Percentiles rank a stretch among this genome's conserved stretches.
Conservation (phyloP, 2,113 vertebrate genomes). For the Macroglossus sobrinus region DNA sequence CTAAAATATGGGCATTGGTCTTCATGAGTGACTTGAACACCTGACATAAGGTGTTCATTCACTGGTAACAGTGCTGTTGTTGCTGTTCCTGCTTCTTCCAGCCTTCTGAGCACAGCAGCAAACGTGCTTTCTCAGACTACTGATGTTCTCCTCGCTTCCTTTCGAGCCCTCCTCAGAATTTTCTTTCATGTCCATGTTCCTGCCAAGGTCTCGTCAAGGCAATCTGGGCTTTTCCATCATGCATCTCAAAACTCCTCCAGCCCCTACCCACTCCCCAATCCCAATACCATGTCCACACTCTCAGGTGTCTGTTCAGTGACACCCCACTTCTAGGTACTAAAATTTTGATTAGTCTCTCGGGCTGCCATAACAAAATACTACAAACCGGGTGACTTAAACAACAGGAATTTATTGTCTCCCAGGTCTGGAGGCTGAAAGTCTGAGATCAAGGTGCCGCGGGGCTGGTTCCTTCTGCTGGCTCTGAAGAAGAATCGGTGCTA, state of each 20-base stretch:
- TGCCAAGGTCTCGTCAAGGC: background rate
- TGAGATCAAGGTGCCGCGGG: fast-evolving
- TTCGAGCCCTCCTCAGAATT: background rate
- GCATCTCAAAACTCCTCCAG: background rate
- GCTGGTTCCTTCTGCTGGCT: background rate
- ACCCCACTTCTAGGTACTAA: background rate
- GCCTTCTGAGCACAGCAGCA: fast-evolving
- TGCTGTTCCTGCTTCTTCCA: background rate
- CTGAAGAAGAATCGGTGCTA: fast-evolving
- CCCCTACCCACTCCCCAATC: fast-evolving
- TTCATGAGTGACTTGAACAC: fast-evolving
- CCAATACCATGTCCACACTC: background rate
- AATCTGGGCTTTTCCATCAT: fast-evolving
- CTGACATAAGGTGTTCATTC: fast-evolving
- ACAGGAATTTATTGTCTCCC: fast-evolving
- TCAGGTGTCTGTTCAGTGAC: background rate
- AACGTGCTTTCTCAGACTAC: fast-evolving
- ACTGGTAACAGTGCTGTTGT: too few species aligned
- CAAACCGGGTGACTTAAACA: background rate
- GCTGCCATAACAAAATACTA: background rate
- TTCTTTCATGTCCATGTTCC: fast-evolving
- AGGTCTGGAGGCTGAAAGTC: background rate
- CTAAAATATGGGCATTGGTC: background rate
- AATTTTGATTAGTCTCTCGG: background rate
- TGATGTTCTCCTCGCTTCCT: fast-evolving